Conservation (phyloP, 1,140 invertebrate genomes). For the Melitaea cinxia region DNA sequence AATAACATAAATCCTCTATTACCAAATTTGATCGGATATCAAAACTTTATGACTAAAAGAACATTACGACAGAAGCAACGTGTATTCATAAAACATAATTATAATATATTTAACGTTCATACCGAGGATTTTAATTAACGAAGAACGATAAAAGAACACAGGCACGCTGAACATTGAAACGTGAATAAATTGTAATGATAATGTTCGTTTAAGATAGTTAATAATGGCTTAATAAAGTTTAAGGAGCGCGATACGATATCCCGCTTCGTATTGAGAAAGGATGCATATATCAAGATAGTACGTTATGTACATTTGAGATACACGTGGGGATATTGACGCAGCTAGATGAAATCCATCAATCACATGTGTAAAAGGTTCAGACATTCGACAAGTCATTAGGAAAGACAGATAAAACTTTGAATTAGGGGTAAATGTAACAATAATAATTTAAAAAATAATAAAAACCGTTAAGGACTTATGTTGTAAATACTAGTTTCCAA, state of each 20-base stretch:
- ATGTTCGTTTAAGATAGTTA: constrained; percentile 35
- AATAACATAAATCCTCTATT: not conserved
- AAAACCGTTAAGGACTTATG: too few species aligned
- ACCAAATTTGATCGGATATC: not conserved
- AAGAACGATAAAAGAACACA: constrained; percentile 16
- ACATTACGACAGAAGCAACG: not conserved
- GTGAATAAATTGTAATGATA: constrained; percentile 32
- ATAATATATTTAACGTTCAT: not conserved
- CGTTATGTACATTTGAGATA: not conserved
- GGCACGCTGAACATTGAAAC: constrained; percentile 28
- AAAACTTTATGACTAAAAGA: not conserved
- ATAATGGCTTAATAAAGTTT: constrained; percentile 43
- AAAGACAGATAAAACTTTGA: too few species aligned
- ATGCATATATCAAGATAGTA: constrained; percentile 30
- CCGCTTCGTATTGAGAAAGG: constrained; percentile 12
- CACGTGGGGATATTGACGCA: not conserved
- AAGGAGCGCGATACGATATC: not conserved
- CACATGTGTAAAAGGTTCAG: too few species aligned
- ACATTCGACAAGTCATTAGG: too few species aligned
- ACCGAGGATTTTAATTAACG: constrained; percentile 13
- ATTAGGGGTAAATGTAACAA: too few species aligned
- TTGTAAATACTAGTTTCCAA: too few species aligned
- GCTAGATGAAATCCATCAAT: too few species aligned
- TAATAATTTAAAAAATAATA: too few species aligned
- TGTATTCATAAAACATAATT: not conserved